Evolutionary conservation across 2,888 invertebrate species (phyloP).

Genomic region (Tenthredo distinguenda): DNA sequence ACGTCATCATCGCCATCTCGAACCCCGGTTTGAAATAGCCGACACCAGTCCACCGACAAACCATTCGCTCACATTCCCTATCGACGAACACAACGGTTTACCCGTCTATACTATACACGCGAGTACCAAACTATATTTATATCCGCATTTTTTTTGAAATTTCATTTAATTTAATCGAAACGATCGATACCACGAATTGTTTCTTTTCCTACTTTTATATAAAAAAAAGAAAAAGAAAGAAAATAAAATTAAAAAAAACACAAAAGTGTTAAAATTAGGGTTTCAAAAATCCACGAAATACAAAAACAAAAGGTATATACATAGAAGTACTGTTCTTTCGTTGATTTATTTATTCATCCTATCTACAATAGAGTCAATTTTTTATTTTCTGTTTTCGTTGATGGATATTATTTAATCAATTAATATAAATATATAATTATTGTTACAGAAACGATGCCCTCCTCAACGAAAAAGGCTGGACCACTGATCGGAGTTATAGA

Average conservation of each 20-base stretch:
- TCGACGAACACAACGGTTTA: neutral
- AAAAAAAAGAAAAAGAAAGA: neutral
- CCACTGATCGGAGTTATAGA: slow-evolving; percentile 94
- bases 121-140: neutral
- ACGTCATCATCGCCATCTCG: slow-evolving; percentile 38
- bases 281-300: neutral
- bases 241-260: neutral
- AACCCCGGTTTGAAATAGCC: slow-evolving; percentile 50
- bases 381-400: neutral
- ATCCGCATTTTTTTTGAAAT: neutral
- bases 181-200: too few relatives aligned
- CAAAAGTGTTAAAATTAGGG: neutral
- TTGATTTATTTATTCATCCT: too few relatives aligned
- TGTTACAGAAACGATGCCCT: slow-evolving; percentile 68
- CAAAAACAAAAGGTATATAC: neutral
- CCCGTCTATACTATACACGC: neutral
- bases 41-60: neutral
- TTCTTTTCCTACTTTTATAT: too few relatives aligned
- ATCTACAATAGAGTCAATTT: too few relatives aligned
- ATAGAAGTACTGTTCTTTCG: too few relatives aligned
- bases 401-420: neutral
- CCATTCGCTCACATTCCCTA: slow-evolving; percentile 51
- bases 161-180: too few relatives aligned
- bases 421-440: neutral
- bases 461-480: slow-evolving; percentile 67